phyloP scores from a whole-genome alignment of 2,888 invertebrate genomes.

The Macrophya annulata region DNA sequence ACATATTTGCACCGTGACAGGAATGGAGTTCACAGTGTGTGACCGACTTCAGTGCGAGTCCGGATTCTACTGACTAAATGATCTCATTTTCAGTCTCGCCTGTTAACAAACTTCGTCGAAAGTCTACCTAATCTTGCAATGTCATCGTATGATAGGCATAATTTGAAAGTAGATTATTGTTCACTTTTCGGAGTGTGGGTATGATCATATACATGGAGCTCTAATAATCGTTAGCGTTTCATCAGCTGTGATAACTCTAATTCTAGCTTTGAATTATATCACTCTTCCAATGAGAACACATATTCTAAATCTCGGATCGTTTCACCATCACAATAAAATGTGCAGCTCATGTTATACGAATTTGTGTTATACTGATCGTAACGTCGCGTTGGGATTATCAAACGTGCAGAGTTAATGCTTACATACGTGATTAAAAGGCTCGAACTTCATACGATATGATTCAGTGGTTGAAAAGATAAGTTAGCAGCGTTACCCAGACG shows the following conservation, averaged over 20 bases:
- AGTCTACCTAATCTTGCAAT: neutral
- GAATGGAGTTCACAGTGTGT: neutral
- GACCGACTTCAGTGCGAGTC: neutral
- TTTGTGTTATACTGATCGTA: neutral
- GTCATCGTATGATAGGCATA: neutral
- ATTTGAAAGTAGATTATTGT: neutral
- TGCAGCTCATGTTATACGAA: neutral
- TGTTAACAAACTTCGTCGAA: neutral
- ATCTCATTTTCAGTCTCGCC: neutral
- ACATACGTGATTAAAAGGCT: neutral
- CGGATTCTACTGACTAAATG: neutral
- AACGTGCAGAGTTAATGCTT: neutral
- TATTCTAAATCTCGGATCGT: neutral
- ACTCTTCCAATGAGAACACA: neutral
- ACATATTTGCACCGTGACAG: neutral
- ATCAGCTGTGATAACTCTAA: neutral
- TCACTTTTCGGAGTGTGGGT: neutral
- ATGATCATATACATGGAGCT: no score
- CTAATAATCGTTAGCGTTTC: neutral
- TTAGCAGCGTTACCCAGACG: no score
- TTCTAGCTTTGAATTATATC: neutral
- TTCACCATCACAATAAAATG: neutral
- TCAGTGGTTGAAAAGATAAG: no score
- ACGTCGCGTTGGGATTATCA: neutral
- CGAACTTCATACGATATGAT: neutral